Evolutionary conservation across 2,113 vertebrate species (phyloP), one percentile per base, ranked within the genome.

Genomic region (Tragelaphus buxtoni): DNA sequence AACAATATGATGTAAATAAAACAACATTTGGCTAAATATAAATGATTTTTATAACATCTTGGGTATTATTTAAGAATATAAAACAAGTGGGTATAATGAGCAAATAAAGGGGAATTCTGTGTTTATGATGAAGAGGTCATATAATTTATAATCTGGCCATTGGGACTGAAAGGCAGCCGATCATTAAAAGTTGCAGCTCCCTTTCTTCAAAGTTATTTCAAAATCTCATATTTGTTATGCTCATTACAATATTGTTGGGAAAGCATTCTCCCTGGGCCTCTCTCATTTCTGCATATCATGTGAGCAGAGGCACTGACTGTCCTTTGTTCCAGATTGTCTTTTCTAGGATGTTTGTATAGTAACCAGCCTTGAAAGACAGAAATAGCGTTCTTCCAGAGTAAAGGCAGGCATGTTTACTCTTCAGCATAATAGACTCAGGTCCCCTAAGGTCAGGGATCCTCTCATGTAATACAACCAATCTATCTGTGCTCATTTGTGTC

Each of bases 141-240:
- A 14, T 6, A 47, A 89, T 90, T 96, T 93, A 90, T 77, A 95
- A 81, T 35, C 35, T 53, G n/a, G 6, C 96, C 90, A 77, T 76
- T 69, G 86, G 30, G 12, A 51, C 16, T 83, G 16, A 85, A 92
- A 94, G 8, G 10, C 65, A 93, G 4, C 10, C 82, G 13, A 82
- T 58, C 11, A 63, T 91, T 91, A 72, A 90, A 84, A 42, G 69
- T 16, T 72, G 26, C 17, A 94, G 16, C 17, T 56, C 4, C 5
- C 1, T 2, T 17, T 92, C 69, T 95, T 92, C 86, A 82, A 88
- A 20, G 0, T 77, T 95, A 91, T 56, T 94, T 95, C 12, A 55
- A 94, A 94, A 83, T 77, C 5, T 35, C 10, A 17, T 47, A 39
- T 74, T 58, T 51, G 9, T 83, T 91, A 24, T 61, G 35, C 63